Evolutionary conservation across 1,140 invertebrate genomes (phyloP).

Genomic region (Leguminivora glycinivorella): DNA sequence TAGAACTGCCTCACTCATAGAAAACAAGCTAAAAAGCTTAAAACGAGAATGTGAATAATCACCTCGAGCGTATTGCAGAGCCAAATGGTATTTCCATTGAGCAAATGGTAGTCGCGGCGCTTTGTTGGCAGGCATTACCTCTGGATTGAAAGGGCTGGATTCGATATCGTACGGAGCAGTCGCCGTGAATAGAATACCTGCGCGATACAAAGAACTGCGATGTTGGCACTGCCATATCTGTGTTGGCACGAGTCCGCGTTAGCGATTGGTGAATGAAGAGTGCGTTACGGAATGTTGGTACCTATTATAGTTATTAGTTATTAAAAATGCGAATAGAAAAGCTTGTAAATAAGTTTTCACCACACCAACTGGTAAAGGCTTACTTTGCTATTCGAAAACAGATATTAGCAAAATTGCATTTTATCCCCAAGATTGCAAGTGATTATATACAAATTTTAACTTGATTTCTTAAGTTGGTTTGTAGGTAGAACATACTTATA

Average conservation of each 20-base stretch:
- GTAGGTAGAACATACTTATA: no score
- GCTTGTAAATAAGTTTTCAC: no score
- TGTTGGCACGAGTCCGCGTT: slow-evolving; percentile 19
- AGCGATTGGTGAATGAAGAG: slow-evolving; percentile 2
- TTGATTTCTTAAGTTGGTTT: no score
- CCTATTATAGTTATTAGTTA: no score
- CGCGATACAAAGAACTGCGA: slow-evolving; percentile 49
- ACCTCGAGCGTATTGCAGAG: slow-evolving; percentile 51
- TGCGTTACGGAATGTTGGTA: not conserved
- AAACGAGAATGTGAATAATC: slow-evolving; percentile 38
- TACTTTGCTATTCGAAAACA: no score
- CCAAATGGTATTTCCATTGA: slow-evolving; percentile 61
- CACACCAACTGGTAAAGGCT: no score
- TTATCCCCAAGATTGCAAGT: no score
- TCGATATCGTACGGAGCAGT: slow-evolving; percentile 54
- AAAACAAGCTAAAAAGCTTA: not conserved
- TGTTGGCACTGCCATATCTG: slow-evolving; percentile 38
- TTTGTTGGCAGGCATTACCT: slow-evolving; percentile 54
- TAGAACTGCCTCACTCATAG: not conserved
- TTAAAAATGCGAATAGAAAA: not conserved
- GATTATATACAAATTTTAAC: no score
- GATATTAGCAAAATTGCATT: no score
- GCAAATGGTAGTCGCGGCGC: slow-evolving; percentile 53
- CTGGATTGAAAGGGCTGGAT: slow-evolving; percentile 56
- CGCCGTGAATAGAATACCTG: slow-evolving; percentile 47